Base-by-base conservation (phyloP, 2,888 invertebrate species). In the Orthosia gothica region DNA sequence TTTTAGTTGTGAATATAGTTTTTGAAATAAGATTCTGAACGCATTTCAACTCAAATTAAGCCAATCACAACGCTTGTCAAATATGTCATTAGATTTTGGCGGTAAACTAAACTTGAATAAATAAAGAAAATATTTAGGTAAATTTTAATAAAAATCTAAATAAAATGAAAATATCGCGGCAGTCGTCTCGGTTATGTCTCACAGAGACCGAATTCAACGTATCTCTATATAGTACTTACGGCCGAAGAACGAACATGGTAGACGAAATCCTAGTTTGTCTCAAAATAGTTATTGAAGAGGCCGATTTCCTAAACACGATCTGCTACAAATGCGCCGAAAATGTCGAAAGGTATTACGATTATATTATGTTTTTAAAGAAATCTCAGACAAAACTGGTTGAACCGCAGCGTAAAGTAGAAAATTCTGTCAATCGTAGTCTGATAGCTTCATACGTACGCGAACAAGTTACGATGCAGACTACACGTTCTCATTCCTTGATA, bases 251-350 rank as follows among this genome's bases (percentile, higher is more conserved):
- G 7, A 92, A 93, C 72, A 92, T 95, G 87, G 72, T 93, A 5
- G 92, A 95, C 64, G 96, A 96, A 91, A 93, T 96, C 68, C 86
- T 93, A 50, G 91, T 93, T 68, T 95, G 95, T 83, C 82, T 96
- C 15, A 94, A 95, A 87, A 72, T 96, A 61, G 89, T 91, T 0
- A 92, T 96, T 20, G 93, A 95, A 87, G 91, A 95, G 76, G 87
- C 89, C 1, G 95, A 96, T 82, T 73, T 80, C n/a, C 81, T 94
- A 63, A 90, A 90, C 62, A 93, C 93, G 3, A 94, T 96, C 70
- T 96, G 96, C 86, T 94, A 92, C 88, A 94, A 91, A 89, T 96
- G 95, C 82, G 93, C 94, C 12, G 93, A 92, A 69, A 94, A 91
- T 65, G 89, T 96, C 32, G 95, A 95, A 84, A 93, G 91, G 81